Percentiles rank a stretch among this genome's conserved stretches.
phyloP scores from a whole-genome alignment of 2,797 vertebrate species.

The Streptopelia turtur region DNA sequence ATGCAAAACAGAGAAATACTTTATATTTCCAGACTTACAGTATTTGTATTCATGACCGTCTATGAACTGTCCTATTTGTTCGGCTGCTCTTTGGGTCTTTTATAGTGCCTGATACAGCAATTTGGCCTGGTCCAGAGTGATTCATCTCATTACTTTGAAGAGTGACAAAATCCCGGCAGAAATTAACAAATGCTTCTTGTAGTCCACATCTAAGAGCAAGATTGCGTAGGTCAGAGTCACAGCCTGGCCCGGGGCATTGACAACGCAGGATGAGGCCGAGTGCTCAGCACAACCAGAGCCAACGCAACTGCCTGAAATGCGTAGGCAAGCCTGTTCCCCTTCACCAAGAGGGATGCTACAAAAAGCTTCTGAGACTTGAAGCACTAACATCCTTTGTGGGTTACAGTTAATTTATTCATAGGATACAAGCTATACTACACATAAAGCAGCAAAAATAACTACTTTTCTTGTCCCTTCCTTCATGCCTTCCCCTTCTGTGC shows the following conservation, averaged over 20 bases:
- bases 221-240: background rate
- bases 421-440: background rate
- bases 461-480: background rate
- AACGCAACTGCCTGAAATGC: background rate
- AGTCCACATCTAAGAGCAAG: background rate
- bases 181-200: conserved; percentile 21
- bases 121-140: conserved; percentile 13
- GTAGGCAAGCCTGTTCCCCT: background rate
- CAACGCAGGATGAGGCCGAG: background rate
- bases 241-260: background rate
- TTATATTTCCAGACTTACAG: conserved; percentile 33
- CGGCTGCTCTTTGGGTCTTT: conserved; percentile 34
- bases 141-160: conserved; percentile 34
- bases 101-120: background rate
- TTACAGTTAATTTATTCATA: background rate
- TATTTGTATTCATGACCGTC: conserved; percentile 42
- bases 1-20: conserved; percentile 50
- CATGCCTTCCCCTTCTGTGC: background rate
- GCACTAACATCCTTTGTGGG: background rate
- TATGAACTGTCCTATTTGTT: conserved; percentile 27
- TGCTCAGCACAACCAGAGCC: background rate
- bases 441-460: background rate
- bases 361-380: background rate
- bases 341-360: background rate
- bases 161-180: background rate